These are phyloP conservation scores for Spatulosminthurus flaviceps DNA, from an alignment of 2,888 invertebrate species.

Conservation along the genomic window DNA sequence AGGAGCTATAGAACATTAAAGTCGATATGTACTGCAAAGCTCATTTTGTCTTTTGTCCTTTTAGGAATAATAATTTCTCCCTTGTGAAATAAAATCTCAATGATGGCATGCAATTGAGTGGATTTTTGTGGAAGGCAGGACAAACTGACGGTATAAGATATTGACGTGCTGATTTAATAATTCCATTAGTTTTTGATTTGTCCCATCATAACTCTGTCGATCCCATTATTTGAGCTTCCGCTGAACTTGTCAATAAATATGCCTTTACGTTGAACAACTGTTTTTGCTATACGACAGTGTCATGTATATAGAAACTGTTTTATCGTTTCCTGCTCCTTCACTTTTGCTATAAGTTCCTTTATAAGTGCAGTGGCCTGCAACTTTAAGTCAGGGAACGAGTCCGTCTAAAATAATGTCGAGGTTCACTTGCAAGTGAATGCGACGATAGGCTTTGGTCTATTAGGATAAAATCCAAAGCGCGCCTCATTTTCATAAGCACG, in stretches of 20 bases:
- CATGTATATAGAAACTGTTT: constrained; percentile 26
- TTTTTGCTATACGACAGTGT: background rate
- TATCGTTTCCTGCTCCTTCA: constrained; percentile 39
- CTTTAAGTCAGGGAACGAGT: too few relatives aligned
- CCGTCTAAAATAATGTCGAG: background rate
- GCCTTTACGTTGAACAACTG: constrained; percentile 15
- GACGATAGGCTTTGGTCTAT: background rate
- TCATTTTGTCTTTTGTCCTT: too few relatives aligned
- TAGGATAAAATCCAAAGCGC: constrained; percentile 21
- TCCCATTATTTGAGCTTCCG: constrained; percentile 31
- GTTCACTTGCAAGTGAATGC: background rate
- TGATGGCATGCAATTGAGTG: background rate
- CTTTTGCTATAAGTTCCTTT: constrained; percentile 32
- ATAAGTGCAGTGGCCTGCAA: constrained; percentile 15
- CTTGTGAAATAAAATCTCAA: background rate
- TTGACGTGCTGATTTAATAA: background rate
- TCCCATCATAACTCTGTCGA: background rate
- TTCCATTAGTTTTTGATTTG: background rate
- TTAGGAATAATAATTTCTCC: too few relatives aligned
- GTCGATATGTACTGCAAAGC: too few relatives aligned
- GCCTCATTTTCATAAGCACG: constrained; percentile 11
- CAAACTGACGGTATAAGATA: background rate
- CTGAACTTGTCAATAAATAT: constrained; percentile 25
- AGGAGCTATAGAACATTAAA: too few relatives aligned
- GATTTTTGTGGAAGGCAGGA: background rate